A percentile compares a stretch with the other conserved stretches of the same genome.
Conservation (phyloP, 2,797 vertebrate species). For the Gymnoscopelus braueri region DNA sequence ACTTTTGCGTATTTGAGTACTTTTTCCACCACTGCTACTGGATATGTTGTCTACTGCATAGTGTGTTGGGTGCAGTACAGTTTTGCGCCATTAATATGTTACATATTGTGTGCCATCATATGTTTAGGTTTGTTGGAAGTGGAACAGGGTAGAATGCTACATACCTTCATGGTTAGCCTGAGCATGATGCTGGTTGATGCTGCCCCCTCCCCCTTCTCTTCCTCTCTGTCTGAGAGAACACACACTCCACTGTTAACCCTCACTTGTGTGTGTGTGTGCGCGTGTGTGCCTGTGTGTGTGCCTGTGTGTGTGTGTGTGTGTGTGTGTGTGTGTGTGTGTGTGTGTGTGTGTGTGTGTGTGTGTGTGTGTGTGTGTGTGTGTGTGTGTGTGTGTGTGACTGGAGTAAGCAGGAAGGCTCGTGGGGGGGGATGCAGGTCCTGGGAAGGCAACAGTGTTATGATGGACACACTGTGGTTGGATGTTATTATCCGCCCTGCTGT, state of each 20-base stretch:
- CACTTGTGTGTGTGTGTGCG: constrained; percentile 18
- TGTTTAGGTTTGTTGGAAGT: too few relatives aligned
- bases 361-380: constrained; percentile 20
- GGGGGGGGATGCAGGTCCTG: not conserved
- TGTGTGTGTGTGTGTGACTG: too few relatives aligned
- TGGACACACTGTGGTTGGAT: constrained; percentile 5
- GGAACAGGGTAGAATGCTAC: constrained; percentile 32
- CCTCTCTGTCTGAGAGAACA: constrained; percentile 70
- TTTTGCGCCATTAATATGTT: too few relatives aligned
- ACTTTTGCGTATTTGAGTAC: too few relatives aligned
- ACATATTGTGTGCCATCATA: too few relatives aligned
- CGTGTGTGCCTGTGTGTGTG: not conserved
- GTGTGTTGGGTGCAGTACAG: too few relatives aligned
- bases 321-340: constrained; percentile 10
- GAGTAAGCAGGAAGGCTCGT: not conserved
- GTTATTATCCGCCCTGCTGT: constrained; percentile 43
- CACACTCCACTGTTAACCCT: constrained; percentile 62
- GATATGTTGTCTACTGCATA: too few relatives aligned
- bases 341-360: constrained; percentile 20
- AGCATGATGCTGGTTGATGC: constrained; percentile 60
- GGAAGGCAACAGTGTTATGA: not conserved
- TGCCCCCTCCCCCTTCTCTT: constrained; percentile 40
- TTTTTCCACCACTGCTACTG: too few relatives aligned
- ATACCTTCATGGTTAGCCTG: constrained; percentile 38
- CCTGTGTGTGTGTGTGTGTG: constrained; percentile 15